Conservation (phyloP, 2,113 vertebrate species). For the Dasyurus viverrinus region DNA sequence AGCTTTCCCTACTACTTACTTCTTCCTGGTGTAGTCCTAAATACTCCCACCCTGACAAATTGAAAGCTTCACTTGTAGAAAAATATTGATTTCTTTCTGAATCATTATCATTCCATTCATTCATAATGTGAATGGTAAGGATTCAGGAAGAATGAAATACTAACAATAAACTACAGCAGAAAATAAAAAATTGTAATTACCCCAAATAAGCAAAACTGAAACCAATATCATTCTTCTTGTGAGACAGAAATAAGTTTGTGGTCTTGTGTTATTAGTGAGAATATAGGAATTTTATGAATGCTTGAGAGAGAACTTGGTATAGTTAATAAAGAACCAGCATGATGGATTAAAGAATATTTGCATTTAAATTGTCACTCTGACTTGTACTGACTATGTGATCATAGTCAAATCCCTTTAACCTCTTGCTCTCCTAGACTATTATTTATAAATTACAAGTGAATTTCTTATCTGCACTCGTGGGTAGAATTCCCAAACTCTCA, state of each 20-base stretch:
- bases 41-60: not conserved
- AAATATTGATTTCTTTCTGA: rapidly evolving
- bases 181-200: not conserved
- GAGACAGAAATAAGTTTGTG: not conserved
- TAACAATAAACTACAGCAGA: slow-evolving; percentile 7
- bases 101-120: not conserved
- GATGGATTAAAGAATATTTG: not conserved
- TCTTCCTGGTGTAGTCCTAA: not conserved
- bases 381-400: not conserved
- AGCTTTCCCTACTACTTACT: not conserved
- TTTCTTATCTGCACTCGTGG: not conserved
- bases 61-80: not conserved
- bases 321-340: not conserved
- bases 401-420: not conserved
- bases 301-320: not conserved
- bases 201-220: not conserved
- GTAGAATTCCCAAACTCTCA: not conserved
- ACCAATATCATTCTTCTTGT: not conserved
- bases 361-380: not conserved
- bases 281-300: not conserved
- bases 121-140: not conserved
- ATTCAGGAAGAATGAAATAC: rapidly evolving
- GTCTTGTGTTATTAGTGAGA: not conserved
- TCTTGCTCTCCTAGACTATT: not conserved
- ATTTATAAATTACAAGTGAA: not conserved